Conservation (phyloP, 2,888 invertebrate species). For the Drosophila suboccidentalis region DNA sequence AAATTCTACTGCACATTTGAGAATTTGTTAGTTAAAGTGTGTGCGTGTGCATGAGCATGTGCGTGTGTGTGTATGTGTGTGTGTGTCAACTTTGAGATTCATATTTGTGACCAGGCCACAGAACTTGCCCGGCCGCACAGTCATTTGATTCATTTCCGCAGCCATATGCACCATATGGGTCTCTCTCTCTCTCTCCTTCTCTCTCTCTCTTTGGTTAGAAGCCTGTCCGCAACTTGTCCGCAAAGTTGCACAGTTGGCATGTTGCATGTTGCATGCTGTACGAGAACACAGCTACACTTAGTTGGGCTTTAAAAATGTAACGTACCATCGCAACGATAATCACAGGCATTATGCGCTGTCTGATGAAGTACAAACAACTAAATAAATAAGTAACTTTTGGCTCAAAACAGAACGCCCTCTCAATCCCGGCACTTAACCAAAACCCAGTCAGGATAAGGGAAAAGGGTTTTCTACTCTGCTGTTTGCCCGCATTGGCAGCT, state of each 20-base stretch:
- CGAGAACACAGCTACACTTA: conserved; percentile 15
- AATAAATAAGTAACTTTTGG: conserved; percentile 62
- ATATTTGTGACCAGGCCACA: conserved; percentile 36
- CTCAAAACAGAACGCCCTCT: not conserved
- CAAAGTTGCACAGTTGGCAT: conserved; percentile 44
- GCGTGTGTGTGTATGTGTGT: conserved; percentile 14
- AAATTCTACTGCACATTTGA: conserved; percentile 65
- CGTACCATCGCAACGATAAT: conserved; percentile 55
- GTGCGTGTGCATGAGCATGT: not conserved
- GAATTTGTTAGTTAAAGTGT: not conserved
- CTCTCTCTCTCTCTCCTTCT: not conserved
- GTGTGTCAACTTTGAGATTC: conserved; percentile 57
- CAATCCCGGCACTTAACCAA: not conserved
- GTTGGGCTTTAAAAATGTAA: conserved; percentile 64
- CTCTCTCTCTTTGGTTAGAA: conserved; percentile 29
- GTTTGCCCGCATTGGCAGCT: conserved; percentile 47
- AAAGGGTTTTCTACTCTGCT: conserved; percentile 2
- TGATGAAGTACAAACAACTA: conserved; percentile 75
- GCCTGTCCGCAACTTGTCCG: conserved; percentile 64
- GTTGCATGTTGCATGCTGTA: conserved; percentile 17
- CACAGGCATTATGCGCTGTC: conserved; percentile 69
- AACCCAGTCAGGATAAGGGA: not conserved
- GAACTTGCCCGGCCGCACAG: conserved; percentile 28
- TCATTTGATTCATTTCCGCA: conserved; percentile 74
- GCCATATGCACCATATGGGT: conserved; percentile 43